Evolutionary conservation across 2,113 vertebrate genomes (phyloP), one percentile per base, ranked within the genome.

Genomic region (Tragelaphus imberbis): DNA sequence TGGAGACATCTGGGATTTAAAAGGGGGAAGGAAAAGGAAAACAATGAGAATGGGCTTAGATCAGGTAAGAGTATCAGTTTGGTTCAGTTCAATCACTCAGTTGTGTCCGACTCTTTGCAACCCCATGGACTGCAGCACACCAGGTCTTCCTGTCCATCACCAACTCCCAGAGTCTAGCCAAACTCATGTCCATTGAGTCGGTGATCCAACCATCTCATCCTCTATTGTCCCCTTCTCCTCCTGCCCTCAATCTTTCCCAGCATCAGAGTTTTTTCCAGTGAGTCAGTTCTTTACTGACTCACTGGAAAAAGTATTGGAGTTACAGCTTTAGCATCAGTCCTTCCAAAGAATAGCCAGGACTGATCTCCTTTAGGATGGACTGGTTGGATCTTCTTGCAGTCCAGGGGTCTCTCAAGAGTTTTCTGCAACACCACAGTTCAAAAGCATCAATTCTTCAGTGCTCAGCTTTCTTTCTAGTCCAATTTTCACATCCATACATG

Each of bases 391-490:
- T 71, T 10, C 68, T 71, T 40, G 68, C n/a, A 40, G 68, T 71
- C 68, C n/a, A 40, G 40, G 19, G 68, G 19, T 40, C 68, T 71
- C 9, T 71, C 9, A 71, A 71, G 2, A 23, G n/a, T 71, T 19
- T 71, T 71, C 17, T 71, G 2, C 68, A 36, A 40, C 19, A 36
- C 19, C 68, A 71, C 19, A 71, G 10, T 71, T 40, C 5, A 71
- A 71, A 71, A 36, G n/a, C 65, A 71, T 40, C 68, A 23, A 1
- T 71, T 40, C 19, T 71, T 71, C 0, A 0, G 19, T 1, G 0
- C 19, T 36, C n/a, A 71, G 19, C n/a, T 71, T 65, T n/a, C 15
- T 65, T 71, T 6, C 6, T 12, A 23, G n/a, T 40, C 5, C 68
- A 40, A 12, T 0, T 71, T 5, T 71, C 68, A 23, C n/a, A 71